These are phyloP conservation scores for Lagodon rhomboides DNA, from an alignment of 2,797 vertebrate species.

Conservation along the genomic window DNA sequence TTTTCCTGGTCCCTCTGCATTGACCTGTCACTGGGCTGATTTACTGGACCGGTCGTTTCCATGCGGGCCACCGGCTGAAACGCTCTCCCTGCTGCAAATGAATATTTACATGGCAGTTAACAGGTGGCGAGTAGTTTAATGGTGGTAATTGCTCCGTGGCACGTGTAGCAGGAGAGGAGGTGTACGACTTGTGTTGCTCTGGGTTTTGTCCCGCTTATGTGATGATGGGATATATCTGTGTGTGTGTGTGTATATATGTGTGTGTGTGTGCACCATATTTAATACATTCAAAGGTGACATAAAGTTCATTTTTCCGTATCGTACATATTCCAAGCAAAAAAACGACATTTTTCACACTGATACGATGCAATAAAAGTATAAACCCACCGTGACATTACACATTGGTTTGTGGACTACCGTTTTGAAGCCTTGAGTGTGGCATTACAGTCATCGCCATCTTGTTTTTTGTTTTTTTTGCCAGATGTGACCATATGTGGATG, in stretches of 20 bases:
- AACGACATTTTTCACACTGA: neutral
- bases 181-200: conserved; percentile 51
- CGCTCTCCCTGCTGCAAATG: conserved; percentile 68
- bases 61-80: conserved; percentile 68
- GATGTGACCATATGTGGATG: no score
- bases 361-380: neutral
- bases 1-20: conserved; percentile 46
- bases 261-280: conserved; percentile 40
- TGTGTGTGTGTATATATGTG: conserved; percentile 26
- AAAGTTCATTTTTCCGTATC: neutral
- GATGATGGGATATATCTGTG: conserved; percentile 48
- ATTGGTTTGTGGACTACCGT: no score
- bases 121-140: conserved; percentile 84
- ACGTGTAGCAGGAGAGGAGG: conserved; percentile 68
- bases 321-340: neutral
- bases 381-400: no score
- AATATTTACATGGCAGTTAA: conserved; percentile 86
- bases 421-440: no score
- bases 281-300: conserved; percentile 5
- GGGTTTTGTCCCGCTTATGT: conserved; percentile 51
- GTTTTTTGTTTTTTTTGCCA: no score
- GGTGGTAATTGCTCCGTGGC: conserved; percentile 76
- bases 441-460: no score
- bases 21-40: conserved; percentile 74
- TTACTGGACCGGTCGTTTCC: conserved; percentile 73